phyloP scores from a whole-genome alignment of 2,888 invertebrate genomes.

The Meta bourneti region DNA sequence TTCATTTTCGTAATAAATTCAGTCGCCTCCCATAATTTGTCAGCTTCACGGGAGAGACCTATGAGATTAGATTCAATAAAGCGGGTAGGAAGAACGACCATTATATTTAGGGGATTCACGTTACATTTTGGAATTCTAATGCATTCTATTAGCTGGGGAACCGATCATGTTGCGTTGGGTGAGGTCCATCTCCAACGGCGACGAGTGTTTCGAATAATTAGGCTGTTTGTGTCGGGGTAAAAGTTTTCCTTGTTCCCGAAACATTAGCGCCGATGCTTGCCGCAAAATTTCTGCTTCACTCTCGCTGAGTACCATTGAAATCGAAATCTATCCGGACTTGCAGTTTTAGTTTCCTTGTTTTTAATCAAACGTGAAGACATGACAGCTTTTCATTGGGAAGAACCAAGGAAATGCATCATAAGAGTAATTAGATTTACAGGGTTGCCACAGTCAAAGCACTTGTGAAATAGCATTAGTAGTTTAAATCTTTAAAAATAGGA shows the following conservation, averaged over 20 bases:
- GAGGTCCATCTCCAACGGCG: background rate
- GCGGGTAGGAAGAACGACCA: conserved; percentile 10
- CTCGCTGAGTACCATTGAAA: too few relatives aligned
- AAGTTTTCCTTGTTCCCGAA: background rate
- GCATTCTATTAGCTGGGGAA: conserved; percentile 33
- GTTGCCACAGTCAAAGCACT: too few relatives aligned
- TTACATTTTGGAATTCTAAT: conserved; percentile 41
- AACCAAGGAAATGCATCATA: too few relatives aligned
- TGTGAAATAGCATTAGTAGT: too few relatives aligned
- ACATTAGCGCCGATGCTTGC: too few relatives aligned
- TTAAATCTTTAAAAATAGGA: too few relatives aligned
- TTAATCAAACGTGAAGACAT: too few relatives aligned
- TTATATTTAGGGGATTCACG: background rate
- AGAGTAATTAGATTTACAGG: too few relatives aligned
- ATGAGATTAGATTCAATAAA: conserved; percentile 52
- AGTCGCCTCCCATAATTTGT: conserved; percentile 41
- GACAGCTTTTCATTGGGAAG: too few relatives aligned
- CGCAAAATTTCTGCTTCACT: too few relatives aligned
- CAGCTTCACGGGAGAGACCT: conserved; percentile 14
- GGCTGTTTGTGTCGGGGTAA: background rate
- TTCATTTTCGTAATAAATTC: conserved; percentile 57
- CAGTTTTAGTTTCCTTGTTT: too few relatives aligned
- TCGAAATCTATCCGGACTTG: too few relatives aligned
- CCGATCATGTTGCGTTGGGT: background rate
- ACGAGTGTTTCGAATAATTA: background rate